Evolutionary conservation across 1,140 invertebrate species (phyloP), one percentile per base, ranked within the genome.

Genomic region (Copidosoma floridanum): DNA sequence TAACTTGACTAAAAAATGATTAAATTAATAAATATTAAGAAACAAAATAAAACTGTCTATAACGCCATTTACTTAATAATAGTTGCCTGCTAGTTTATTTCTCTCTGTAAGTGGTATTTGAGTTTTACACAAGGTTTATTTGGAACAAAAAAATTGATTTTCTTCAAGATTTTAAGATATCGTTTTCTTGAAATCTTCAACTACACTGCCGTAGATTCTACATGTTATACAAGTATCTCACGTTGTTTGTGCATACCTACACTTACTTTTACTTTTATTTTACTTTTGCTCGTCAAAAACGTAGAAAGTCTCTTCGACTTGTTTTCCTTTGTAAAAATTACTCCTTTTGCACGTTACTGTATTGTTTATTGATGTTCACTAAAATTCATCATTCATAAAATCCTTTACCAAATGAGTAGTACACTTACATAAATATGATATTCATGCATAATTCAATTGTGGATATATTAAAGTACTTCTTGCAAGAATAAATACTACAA

Each of bases 151-250:
- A 62, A 62, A 51, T 61, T 62, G 24, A 62, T 57, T 62, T 57
- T 60, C 35, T 62, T 56, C 53, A 62, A 62, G 60, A 62, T 62
- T 62, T 57, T 56, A 56, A 62, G 53, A 56, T 52, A 61, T 55
- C 46, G 35, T 51, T 47, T 62, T 52, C 60, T 56, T 62, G 60
- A 62, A 51, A 10, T 62, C 52, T 61, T 61, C 50, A 56, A 61
- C 14, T 46, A 35, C 32, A 60, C 43, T 55, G 43, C 40, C 43
- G 38, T 55, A 61, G 52, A 46, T 29, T 26, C 50, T 53, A 38
- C 53, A 38, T 21, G 48, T 59, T 16, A 29, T 53, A 55, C 4
- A 55, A 7, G n/a, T n/a, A n/a, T n/a, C n/a, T n/a, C n/a, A n/a
- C n/a, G 10, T 54, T 47, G 16, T 27, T 26, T 53, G 50, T 51